Base-by-base conservation (phyloP, 2,797 vertebrate species). In the Macropodus opercularis region DNA sequence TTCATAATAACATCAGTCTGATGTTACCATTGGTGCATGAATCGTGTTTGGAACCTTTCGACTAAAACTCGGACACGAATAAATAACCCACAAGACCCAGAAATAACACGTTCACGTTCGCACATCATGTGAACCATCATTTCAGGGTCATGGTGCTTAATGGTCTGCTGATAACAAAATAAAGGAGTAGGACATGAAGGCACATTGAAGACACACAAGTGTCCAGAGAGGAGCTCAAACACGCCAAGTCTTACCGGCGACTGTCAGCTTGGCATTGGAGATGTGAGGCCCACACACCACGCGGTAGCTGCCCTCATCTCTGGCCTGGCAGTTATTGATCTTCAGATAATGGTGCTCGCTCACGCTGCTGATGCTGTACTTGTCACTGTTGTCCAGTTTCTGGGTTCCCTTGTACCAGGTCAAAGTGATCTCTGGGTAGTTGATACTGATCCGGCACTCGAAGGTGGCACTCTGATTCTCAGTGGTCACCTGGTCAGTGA, bases 331-430 rank as follows among this genome's bases (percentile, higher is more conserved):
- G 59, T 92, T 89, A 68, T 86, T 95, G 83, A 99, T 93, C 87
- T 87, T 94, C 79, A 99, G 87, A 43, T 69, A 88, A 71, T 98
- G 96, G 21, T 35, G 87, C 69, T 98, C 92, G n/a, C 94, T 96
- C 21, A 91, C 83, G 2, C 94, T 86, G 78, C 84, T 90, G 84
- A 98, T 96, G 53, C 95, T 90, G 31, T 97, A 98, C 84, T 98
- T 96, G 61, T 94, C 84, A 68, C 81, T 89, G 39, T 86, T 90
- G 23, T 96, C 93, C 80, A 99, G 90, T 88, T 96, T 98, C 87
- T 95, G 93, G 1, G 96, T 98, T 52, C 95, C 97, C 81, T 96
- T 98, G 91, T 99, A 99, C 98, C 98, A 99, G 35, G 94, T 95
- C 19, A 98, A 92, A 6, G 91, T 89, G 83, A 99, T 98, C 93